Percentiles rank a stretch among this genome's conserved stretches.
phyloP scores from a whole-genome alignment of 2,888 invertebrate species.

The Andrena fulva region DNA sequence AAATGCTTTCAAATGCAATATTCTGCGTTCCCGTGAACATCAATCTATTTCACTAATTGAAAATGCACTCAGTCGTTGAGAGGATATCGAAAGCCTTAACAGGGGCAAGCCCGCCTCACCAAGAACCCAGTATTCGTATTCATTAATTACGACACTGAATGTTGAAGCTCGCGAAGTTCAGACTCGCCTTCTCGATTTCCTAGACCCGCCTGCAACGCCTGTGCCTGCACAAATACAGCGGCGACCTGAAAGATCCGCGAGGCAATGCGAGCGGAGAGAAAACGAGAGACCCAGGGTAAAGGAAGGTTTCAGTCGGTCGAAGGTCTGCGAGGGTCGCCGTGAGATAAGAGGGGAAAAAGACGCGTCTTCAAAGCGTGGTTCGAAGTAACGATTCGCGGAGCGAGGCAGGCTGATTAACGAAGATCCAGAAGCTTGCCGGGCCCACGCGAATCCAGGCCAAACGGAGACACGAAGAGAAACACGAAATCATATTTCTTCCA shows the following conservation, averaged over 20 bases:
- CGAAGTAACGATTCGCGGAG: slow-evolving; percentile 13
- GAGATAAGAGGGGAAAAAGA: background rate
- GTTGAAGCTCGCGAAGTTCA: background rate
- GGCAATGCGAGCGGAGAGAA: background rate
- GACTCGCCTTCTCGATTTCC: background rate
- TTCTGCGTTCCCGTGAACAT: too few species aligned
- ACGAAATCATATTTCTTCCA: slow-evolving; percentile 12
- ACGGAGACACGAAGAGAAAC: background rate
- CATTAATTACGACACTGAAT: background rate
- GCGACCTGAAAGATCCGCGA: slow-evolving; percentile 5
- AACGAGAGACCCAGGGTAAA: background rate
- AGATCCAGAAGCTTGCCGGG: background rate
- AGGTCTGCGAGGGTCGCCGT: slow-evolving; percentile 20
- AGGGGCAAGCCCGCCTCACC: background rate
- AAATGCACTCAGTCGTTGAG: background rate
- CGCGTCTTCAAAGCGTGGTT: slow-evolving; percentile 17
- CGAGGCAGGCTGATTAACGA: slow-evolving; percentile 33
- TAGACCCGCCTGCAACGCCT: background rate
- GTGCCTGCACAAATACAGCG: background rate
- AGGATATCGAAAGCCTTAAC: background rate
- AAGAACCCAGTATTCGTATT: background rate
- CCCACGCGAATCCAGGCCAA: background rate
- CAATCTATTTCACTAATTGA: too few species aligned
- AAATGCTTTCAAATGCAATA: too few species aligned
- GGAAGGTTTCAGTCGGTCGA: slow-evolving; percentile 5